These are phyloP conservation scores for Andinoacara biseriatus DNA, from an alignment of 2,113 vertebrate genomes.

Conservation along the genomic window DNA sequence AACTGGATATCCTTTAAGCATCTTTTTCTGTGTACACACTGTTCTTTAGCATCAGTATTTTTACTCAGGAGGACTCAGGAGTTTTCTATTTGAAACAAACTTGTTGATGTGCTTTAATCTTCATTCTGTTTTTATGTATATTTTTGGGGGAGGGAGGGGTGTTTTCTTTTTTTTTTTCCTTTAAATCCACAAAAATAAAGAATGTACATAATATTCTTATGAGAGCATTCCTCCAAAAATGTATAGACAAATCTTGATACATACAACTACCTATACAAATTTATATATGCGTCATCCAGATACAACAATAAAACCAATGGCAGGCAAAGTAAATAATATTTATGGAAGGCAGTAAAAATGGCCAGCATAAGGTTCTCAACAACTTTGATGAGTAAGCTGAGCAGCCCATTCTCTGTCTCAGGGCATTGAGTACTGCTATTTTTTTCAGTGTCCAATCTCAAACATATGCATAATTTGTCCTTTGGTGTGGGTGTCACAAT, in stretches of 20 bases:
- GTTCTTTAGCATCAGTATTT: background rate
- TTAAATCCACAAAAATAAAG: background rate
- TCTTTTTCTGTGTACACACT: rapidly evolving
- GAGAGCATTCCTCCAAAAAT: background rate
- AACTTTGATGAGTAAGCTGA: background rate
- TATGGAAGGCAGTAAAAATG: background rate
- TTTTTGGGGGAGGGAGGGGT: background rate
- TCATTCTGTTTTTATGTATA: background rate
- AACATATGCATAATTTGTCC: background rate
- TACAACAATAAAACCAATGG: background rate
- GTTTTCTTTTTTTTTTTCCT: background rate
- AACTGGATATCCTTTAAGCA: background rate
- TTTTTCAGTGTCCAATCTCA: background rate
- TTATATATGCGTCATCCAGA: background rate
- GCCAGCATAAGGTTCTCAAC: background rate
- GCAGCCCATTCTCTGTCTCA: background rate
- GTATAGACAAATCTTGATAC: background rate
- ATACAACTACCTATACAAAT: background rate
- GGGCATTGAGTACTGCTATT: background rate
- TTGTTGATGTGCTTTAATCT: background rate
- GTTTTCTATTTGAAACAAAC: no score
- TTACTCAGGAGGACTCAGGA: background rate
- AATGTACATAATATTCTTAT: background rate
- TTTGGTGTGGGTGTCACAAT: background rate
- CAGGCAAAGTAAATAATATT: background rate